Evolutionary conservation across 92 coral and sea anemone genomes (phyloP).

Genomic region (Micromussa lordhowensis): DNA sequence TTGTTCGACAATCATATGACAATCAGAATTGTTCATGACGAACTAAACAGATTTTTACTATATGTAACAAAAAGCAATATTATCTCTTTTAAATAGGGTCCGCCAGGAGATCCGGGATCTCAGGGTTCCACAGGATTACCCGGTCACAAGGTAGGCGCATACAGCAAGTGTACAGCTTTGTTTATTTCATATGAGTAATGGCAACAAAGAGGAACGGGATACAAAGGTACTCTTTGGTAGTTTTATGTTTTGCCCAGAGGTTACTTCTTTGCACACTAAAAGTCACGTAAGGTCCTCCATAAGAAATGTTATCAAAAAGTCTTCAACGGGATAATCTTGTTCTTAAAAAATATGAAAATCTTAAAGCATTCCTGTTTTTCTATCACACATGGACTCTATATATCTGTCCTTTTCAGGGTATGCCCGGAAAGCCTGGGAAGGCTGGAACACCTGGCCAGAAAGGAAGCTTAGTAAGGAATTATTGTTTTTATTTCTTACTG

Average conservation of each 20-base stretch:
- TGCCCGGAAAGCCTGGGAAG: conserved; percentile 70
- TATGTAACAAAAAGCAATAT: too few relatives aligned
- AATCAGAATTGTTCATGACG: too few relatives aligned
- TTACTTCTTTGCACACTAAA: not conserved
- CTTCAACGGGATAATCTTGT: too few relatives aligned
- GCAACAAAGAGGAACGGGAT: not conserved
- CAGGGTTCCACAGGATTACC: conserved; percentile 53
- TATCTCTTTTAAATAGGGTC: conserved; percentile 45
- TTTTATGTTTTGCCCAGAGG: too few relatives aligned
- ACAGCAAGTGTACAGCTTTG: not conserved
- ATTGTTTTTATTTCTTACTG: not conserved
- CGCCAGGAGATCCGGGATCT: conserved; percentile 63
- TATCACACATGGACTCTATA: too few relatives aligned
- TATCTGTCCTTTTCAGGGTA: conserved; percentile 43
- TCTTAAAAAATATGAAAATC: not conserved
- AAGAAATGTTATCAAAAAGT: too few relatives aligned
- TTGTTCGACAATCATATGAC: too few relatives aligned
- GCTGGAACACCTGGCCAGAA: conserved; percentile 63
- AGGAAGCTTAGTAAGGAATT: conserved; percentile 42
- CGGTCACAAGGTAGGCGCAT: conserved; percentile 63
- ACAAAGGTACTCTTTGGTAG: not conserved
- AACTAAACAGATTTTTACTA: too few relatives aligned
- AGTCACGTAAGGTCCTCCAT: not conserved
- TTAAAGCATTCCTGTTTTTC: too few relatives aligned
- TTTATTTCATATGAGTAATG: not conserved